A percentile compares a stretch with the other conserved stretches of the same genome.
These are phyloP conservation scores for Siniperca scherzeri DNA, from an alignment of 2,797 vertebrate genomes.

Conservation along the genomic window DNA sequence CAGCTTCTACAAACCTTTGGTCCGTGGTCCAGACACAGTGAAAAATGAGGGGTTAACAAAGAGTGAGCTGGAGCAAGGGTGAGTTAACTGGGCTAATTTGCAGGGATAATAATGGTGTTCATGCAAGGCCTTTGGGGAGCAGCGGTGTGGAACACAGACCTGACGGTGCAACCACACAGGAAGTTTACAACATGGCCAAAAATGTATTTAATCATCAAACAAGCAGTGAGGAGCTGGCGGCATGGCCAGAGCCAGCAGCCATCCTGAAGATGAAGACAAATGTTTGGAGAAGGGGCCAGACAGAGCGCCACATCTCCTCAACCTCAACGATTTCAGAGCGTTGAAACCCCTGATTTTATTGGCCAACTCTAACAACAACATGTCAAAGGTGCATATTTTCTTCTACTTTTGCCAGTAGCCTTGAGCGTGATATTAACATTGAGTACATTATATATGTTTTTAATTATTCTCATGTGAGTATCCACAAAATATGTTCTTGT, in stretches of 20 bases:
- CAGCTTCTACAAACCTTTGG: constrained; percentile 57
- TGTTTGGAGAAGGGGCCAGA: constrained; percentile 69
- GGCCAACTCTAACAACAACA: constrained; percentile 43
- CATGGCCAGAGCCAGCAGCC: constrained; percentile 72
- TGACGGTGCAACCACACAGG: constrained; percentile 83
- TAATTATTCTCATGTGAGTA: constrained; percentile 77
- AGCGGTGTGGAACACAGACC: constrained; percentile 74
- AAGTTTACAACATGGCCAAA: constrained; percentile 85
- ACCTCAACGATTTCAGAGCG: constrained; percentile 44
- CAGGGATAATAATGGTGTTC: constrained; percentile 84
- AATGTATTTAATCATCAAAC: constrained; percentile 85
- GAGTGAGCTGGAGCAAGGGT: constrained; percentile 75
- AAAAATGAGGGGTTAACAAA: constrained; percentile 86
- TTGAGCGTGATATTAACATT: constrained; percentile 51
- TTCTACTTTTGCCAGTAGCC: constrained; percentile 47
- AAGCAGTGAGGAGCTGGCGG: constrained; percentile 68
- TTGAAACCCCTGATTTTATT: constrained; percentile 50
- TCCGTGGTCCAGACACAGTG: constrained; percentile 76
- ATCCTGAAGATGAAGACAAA: constrained; percentile 80
- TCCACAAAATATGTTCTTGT: constrained; percentile 59
- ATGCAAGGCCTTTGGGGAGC: constrained; percentile 77
- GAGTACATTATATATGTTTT: constrained; percentile 57
- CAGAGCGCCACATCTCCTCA: constrained; percentile 54
- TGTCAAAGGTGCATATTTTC: constrained; percentile 63
- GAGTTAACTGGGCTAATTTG: constrained; percentile 85